Base-by-base conservation (phyloP, 2,888 invertebrate species). In the Geophilus truncorum region DNA sequence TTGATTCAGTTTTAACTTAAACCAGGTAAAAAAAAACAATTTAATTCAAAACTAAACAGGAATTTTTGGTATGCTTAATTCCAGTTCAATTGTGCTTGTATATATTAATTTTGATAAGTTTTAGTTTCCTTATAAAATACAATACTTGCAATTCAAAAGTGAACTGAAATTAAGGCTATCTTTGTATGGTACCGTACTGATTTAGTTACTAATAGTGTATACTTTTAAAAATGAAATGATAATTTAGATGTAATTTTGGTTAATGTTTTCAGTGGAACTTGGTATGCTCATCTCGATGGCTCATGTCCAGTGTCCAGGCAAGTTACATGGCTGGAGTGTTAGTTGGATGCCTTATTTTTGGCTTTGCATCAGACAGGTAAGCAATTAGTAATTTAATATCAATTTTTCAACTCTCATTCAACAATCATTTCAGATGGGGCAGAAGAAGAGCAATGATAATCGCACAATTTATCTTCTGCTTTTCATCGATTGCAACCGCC, bases 261-360 rank as follows among this genome's bases (percentile, higher is more conserved):
- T n/a, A n/a, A 23, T 81, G 10, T 80, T 86, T 84, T 28, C 85
- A 94, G 88, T 94, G 93, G 93, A 89, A 92, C 85, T 89, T 94
- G 76, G 90, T 93, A 0, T 94, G 93, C 85, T 89, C 90, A 34
- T 89, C 89, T 81, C 88, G 89, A 15, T 91, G 92, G 87, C 88
- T 84, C 23, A 81, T 80, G 21, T 83, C 84, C 23, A 88, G 93
- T 34, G 92, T 93, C 12, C 94, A 93, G 87, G 93, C 93, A 88
- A 91, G 92, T 86, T 94, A 93, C 87, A 88, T 94, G 82, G 88
- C 91, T 30, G 94, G 94, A 36, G 93, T 93, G 15, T 93, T 93
- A 81, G 88, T 92, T 75, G 94, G 94, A 80, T 93, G 93, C 79
- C 90, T 93, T 18, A 28, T 78, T 15, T 92, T 93, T 82, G 93